These are phyloP conservation scores for Ondatra zibethicus DNA, from an alignment of 2,113 vertebrate genomes.

Conservation along the genomic window DNA sequence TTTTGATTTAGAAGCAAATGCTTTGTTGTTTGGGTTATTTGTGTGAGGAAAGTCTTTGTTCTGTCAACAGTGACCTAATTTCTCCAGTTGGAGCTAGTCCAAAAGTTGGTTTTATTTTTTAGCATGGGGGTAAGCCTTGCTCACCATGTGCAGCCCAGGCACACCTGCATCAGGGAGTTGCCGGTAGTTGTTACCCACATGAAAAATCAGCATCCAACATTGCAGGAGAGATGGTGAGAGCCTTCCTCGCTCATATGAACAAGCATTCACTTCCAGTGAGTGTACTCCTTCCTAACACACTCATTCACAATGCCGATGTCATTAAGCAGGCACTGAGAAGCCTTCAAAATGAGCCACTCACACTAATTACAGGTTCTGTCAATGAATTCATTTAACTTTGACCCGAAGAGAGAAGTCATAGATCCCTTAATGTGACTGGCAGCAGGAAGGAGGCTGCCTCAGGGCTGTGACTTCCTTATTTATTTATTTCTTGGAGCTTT, in stretches of 20 bases:
- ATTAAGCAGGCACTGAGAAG: neutral
- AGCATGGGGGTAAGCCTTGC: no score
- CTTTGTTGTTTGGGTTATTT: neutral
- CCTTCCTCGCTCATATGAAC: neutral
- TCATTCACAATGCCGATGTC: neutral
- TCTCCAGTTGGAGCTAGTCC: neutral
- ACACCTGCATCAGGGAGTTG: rapidly evolving
- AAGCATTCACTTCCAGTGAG: neutral
- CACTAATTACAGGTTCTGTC: conserved; percentile 27
- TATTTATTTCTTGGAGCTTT: conserved; percentile 12
- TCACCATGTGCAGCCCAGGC: neutral
- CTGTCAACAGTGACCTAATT: neutral
- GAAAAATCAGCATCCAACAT: neutral
- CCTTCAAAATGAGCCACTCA: conserved; percentile 43
- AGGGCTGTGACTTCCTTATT: neutral
- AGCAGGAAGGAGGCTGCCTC: neutral
- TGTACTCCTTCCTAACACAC: neutral
- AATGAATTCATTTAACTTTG: conserved; percentile 38
- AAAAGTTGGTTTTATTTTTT: neutral
- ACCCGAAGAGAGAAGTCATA: conserved; percentile 49
- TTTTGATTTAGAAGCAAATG: neutral
- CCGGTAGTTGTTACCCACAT: no score
- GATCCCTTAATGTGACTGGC: neutral
- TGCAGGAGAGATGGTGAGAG: neutral
- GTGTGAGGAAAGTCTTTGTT: neutral